Evolutionary conservation across 2,888 invertebrate species (phyloP).

Genomic region (Gortyna flavago): DNA sequence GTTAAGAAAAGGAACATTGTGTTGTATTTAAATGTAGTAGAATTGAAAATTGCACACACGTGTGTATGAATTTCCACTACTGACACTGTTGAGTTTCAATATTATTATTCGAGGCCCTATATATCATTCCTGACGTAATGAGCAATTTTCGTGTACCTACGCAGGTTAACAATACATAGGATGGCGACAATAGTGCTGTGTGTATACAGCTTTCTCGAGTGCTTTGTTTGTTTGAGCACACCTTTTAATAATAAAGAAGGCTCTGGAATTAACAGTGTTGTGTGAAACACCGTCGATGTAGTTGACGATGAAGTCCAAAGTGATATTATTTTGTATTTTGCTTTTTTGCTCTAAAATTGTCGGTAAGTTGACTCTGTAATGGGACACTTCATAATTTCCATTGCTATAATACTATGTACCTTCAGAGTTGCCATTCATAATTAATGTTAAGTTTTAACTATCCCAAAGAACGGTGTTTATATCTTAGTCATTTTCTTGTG

Average conservation of each 20-base stretch:
- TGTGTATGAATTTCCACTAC: constrained; percentile 13
- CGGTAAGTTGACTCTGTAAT: constrained; percentile 67
- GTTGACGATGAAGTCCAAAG: constrained; percentile 67
- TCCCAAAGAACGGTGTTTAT: background rate
- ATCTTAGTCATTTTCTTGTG: background rate
- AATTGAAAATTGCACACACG: constrained; percentile 33
- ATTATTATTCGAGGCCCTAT: constrained; percentile 53
- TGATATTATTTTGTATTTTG: constrained; percentile 70
- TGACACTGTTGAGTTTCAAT: constrained; percentile 33
- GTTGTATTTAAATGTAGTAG: constrained; percentile 15
- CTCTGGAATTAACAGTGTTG: constrained; percentile 69
- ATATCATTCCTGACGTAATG: constrained; percentile 63
- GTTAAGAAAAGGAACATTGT: constrained; percentile 5
- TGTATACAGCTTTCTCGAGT: constrained; percentile 77
- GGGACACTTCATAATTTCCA: background rate
- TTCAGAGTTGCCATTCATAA: background rate
- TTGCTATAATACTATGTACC: background rate
- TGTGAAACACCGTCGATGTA: constrained; percentile 71
- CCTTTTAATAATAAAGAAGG: constrained; percentile 70
- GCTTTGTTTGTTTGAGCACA: constrained; percentile 70
- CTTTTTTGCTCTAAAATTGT: constrained; percentile 69
- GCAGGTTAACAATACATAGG: constrained; percentile 54
- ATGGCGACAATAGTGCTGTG: constrained; percentile 70
- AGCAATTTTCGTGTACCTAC: constrained; percentile 56
- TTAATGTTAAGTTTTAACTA: background rate